Evolutionary conservation across 2,113 vertebrate species (phyloP), one percentile per base, ranked within the genome.

Genomic region (Podilymbus podiceps): DNA sequence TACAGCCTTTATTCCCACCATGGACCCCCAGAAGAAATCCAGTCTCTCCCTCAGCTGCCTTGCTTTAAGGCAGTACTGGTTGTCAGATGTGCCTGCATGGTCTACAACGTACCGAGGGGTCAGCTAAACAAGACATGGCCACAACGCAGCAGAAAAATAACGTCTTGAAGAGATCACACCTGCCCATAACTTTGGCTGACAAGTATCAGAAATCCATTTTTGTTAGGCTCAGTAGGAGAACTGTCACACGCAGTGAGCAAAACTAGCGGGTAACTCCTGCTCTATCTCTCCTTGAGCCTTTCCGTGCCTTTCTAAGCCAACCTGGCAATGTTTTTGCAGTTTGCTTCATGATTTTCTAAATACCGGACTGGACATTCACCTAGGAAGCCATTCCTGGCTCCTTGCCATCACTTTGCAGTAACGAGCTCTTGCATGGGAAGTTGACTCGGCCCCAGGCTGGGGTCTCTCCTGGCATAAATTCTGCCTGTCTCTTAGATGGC

Each of bases 371-470:
- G 73, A 71, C 66, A 46, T 52, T 71, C 7, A 4, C 59, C 72
- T 93, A 25, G 56, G 83, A 83, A 93, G 83, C 56, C 23, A 30
- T 46, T 81, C 79, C 60, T 93, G 96, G 82, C 88, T 88, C 76
- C 38, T 47, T 88, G 74, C 71, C 88, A 71, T 63, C 35, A n/a
- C 80, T 86, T 63, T 71, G 59, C 80, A 67, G 44, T 52, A 94
- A 90, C 2, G 11, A 86, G 68, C 55, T 85, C 64, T 68, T 71
- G 35, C 68, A 68, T 20, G 84, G 90, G 90, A 97, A 94, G 75
- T 81, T 21, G 22, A 8, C 69, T 93, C 55, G 84, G 85, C 72
- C 72, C 12, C 35, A 93, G 88, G 75, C 88, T 66, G 63, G 63
- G 44, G 40, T 80, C 52, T 90, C 93, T 96, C 63, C 79, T 78